Evolutionary conservation across 2,888 invertebrate genomes (phyloP), one percentile per base, ranked within the genome.

Genomic region (Nyleta sp.): DNA sequence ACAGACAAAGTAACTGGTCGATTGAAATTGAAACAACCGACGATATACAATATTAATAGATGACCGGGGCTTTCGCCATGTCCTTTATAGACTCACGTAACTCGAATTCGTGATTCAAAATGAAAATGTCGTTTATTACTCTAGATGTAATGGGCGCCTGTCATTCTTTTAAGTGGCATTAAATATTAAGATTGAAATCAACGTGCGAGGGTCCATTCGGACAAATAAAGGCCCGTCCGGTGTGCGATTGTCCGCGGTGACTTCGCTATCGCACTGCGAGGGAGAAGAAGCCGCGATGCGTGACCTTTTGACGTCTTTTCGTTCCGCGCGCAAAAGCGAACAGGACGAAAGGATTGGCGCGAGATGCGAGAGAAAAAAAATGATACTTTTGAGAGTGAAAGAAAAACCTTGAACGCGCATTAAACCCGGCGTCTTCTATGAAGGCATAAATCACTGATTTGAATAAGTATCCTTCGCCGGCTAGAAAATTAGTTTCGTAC

Each of bases 261-360:
- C 46, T 67, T 60, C 13, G 38, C 50, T 33, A 55, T 64, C 72
- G 72, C 73, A 13, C 48, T n/a, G n/a, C n/a, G n/a, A n/a, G n/a
- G n/a, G n/a, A 65, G 65, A 57, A 68, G 52, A 33, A 22, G 35
- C 44, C 55, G 38, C 50, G 59, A 67, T 20, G 52, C 53, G 35
- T 70, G 80, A 78, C 81, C 81, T 81, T 81, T 80, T 81, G 76
- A 78, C 80, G 78, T 80, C 78, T 82, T 78, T 80, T 80, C 78
- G 68, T 72, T 62, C 73, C 59, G 31, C 8, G 78, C 71, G 81
- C 77, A 59, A 53, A 22, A 35, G 35, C 15, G 33, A 60, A n/a
- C n/a, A 28, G n/a, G 59, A 20, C 52, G 50, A 38, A n/a, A 31
- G 28, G 48, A 38, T 4, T 8, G 44, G 31, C 13, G 40, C 11